Evolutionary conservation across 2,888 invertebrate genomes (phyloP).

Genomic region (Odontocolon sp.): DNA sequence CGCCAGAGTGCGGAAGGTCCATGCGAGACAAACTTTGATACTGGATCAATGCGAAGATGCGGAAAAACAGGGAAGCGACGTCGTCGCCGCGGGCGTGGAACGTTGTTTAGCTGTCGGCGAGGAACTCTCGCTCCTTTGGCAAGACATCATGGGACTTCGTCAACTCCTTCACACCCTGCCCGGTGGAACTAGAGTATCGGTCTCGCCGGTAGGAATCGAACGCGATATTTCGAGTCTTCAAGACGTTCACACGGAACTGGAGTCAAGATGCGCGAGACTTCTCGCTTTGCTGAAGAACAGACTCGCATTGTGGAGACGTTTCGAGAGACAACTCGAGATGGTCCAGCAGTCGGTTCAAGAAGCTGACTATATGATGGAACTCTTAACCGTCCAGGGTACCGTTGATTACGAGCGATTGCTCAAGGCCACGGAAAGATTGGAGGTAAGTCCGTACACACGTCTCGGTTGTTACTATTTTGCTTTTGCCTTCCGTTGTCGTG

Average conservation of each 20-base stretch:
- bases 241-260: conserved; percentile 88
- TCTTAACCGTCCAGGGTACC: conserved; percentile 91
- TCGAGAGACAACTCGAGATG: conserved; percentile 89
- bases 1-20: conserved; percentile 86
- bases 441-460: conserved; percentile 83
- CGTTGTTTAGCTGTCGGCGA: conserved; percentile 88
- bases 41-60: conserved; percentile 88
- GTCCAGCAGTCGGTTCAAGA: conserved; percentile 92
- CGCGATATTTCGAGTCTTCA: conserved; percentile 88
- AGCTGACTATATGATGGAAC: conserved; percentile 93
- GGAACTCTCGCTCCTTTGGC: conserved; percentile 88
- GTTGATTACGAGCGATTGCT: conserved; percentile 91
- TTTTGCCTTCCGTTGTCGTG: background rate
- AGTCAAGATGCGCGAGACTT: conserved; percentile 87
- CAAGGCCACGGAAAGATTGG: conserved; percentile 92
- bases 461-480: background rate
- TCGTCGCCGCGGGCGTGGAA: conserved; percentile 88
- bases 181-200: conserved; percentile 87
- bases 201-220: conserved; percentile 90
- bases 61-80: conserved; percentile 88
- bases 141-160: conserved; percentile 88
- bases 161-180: conserved; percentile 91
- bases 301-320: conserved; percentile 88
- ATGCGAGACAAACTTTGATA: conserved; percentile 82
- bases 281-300: conserved; percentile 85